These are phyloP conservation scores for Calidris pugnax DNA, from an alignment of 2,113 vertebrate species.

Conservation along the genomic window DNA sequence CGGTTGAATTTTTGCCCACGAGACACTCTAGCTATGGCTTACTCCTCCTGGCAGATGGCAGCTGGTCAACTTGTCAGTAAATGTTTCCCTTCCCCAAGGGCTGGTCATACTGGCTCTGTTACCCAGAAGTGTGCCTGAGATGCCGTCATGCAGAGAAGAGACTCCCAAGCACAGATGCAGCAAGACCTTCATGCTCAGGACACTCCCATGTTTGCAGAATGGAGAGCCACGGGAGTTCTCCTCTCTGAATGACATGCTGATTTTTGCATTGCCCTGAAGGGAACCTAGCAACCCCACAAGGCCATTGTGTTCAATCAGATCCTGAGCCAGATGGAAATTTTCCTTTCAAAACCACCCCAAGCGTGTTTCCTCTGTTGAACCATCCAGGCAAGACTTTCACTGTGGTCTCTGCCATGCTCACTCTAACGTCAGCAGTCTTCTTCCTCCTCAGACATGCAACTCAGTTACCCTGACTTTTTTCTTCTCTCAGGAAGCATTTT, in stretches of 20 bases:
- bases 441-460: neutral
- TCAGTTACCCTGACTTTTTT: neutral
- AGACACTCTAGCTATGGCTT: neutral
- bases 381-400: neutral
- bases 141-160: neutral
- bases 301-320: neutral
- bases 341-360: neutral
- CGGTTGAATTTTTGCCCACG: neutral
- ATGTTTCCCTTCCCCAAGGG: neutral
- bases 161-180: neutral
- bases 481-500: neutral
- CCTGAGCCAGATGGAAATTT: constrained; percentile 11
- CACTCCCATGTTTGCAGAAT: accelerated
- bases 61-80: neutral
- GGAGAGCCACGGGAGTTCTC: neutral
- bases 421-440: neutral
- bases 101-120: neutral
- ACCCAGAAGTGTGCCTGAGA: neutral
- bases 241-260: neutral
- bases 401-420: neutral
- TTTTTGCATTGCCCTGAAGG: neutral
- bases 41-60: neutral
- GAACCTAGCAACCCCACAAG: constrained; percentile 23
- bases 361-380: neutral
- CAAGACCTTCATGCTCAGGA: neutral